phyloP scores from a whole-genome alignment of 1,140 invertebrate species.

The Sitobion miscanthi region DNA sequence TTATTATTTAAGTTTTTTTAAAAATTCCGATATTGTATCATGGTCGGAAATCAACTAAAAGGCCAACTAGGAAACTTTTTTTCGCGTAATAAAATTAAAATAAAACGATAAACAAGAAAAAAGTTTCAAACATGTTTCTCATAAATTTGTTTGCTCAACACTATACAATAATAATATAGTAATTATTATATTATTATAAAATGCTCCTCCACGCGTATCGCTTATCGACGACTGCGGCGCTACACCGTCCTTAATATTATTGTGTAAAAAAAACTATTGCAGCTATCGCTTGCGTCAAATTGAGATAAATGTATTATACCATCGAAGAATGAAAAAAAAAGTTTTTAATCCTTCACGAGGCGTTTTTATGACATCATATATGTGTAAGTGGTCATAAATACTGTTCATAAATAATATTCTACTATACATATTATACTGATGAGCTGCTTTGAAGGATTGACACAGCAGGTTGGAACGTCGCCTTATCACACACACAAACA shows the following conservation, averaged over 20 bases:
- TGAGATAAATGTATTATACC: slow-evolving; percentile 27
- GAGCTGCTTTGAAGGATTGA: neutral
- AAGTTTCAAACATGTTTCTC: neutral
- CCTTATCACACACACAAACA: neutral
- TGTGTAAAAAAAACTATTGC: slow-evolving; percentile 27
- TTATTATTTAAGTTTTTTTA: neutral
- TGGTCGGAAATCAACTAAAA: neutral
- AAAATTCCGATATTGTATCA: neutral
- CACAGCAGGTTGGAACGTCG: neutral
- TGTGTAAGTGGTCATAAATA: slow-evolving; percentile 30
- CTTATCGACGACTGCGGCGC: neutral
- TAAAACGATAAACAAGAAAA: neutral
- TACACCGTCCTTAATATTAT: neutral
- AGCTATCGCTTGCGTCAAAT: neutral
- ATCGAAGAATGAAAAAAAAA: slow-evolving; percentile 20
- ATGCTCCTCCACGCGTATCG: neutral
- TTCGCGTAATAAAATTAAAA: neutral
- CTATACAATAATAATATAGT: neutral
- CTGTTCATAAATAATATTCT: neutral
- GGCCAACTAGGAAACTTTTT: neutral
- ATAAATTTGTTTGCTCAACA: slow-evolving; percentile 30
- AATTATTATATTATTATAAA: neutral
- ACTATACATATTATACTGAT: neutral
- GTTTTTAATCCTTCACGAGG: neutral
- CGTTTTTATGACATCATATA: slow-evolving; percentile 31